phyloP scores from a whole-genome alignment of 2,113 vertebrate species.

The Poicephalus meyeri region DNA sequence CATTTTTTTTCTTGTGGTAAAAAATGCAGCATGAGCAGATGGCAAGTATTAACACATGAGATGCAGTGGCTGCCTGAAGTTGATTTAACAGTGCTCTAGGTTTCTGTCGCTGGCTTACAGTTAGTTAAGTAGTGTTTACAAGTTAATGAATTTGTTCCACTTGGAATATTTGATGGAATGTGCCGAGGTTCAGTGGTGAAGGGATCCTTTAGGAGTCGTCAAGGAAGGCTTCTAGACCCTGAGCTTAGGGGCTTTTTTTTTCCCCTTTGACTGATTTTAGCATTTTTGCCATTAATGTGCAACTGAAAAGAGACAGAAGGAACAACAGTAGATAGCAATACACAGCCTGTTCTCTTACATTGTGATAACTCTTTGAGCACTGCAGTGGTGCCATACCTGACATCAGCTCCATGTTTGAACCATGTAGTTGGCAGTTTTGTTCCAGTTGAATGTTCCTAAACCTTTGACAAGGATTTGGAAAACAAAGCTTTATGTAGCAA shows the following conservation, averaged over 20 bases:
- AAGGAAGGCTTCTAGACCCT: not conserved
- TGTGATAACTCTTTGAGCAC: not conserved
- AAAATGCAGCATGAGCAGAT: constrained; percentile 59
- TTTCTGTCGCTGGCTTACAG: not conserved
- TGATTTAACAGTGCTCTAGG: not conserved
- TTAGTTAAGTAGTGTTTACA: not conserved
- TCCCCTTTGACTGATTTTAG: not conserved
- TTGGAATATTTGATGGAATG: not conserved
- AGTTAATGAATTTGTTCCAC: constrained; percentile 10
- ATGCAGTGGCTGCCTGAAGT: not conserved
- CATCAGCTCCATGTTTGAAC: not conserved
- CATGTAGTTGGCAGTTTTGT: not conserved
- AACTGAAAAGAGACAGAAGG: not conserved
- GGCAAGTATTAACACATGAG: constrained; percentile 47
- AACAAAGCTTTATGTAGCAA: not conserved
- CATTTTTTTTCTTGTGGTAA: not conserved
- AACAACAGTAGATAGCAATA: not conserved
- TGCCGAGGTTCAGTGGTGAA: not conserved
- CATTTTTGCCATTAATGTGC: not conserved
- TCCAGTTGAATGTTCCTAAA: not conserved
- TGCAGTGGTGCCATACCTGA: not conserved
- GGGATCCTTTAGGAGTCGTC: constrained; percentile 22
- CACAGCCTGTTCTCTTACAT: not conserved
- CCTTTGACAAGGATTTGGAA: not conserved
- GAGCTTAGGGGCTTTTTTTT: not conserved